Conservation (phyloP, 2,113 vertebrate genomes). For the Pelvicachromis taeniatus region DNA sequence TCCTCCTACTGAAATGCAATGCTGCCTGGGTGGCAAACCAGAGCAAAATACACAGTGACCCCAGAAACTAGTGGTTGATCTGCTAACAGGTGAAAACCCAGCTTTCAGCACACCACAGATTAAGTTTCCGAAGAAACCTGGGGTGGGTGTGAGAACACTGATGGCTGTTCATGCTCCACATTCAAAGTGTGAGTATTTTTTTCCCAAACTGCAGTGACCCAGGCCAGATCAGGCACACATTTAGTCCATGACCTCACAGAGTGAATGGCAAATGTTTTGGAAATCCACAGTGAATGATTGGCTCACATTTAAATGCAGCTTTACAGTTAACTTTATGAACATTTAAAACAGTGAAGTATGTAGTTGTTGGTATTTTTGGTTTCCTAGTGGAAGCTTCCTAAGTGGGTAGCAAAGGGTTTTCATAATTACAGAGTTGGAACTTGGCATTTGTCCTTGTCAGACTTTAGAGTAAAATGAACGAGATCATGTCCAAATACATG, state of each 20-base stretch:
- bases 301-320: slow-evolving; percentile 68
- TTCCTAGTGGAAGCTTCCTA: slow-evolving; percentile 35
- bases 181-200: slow-evolving; percentile 43
- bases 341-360: slow-evolving; percentile 34
- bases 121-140: slow-evolving; percentile 59
- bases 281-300: slow-evolving; percentile 62
- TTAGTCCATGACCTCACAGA: slow-evolving; percentile 61
- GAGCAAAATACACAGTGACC: slow-evolving; percentile 54
- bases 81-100: slow-evolving; percentile 62
- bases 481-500: background rate
- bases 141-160: slow-evolving; percentile 40
- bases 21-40: slow-evolving; percentile 65
- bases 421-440: slow-evolving; percentile 46
- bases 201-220: background rate
- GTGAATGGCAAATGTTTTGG: slow-evolving; percentile 45
- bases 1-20: slow-evolving; percentile 35
- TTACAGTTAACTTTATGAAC: slow-evolving; percentile 57
- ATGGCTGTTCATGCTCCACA: slow-evolving; percentile 57
- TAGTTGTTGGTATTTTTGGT: slow-evolving; percentile 32
- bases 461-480: background rate
- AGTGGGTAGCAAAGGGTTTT: slow-evolving; percentile 4
- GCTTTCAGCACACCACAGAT: slow-evolving; percentile 62
- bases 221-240: slow-evolving; percentile 37
- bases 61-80: slow-evolving; percentile 42
- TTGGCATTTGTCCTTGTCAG: background rate